These are phyloP conservation scores for Labrus mixtus DNA, from an alignment of 2,113 vertebrate species.

Conservation along the genomic window DNA sequence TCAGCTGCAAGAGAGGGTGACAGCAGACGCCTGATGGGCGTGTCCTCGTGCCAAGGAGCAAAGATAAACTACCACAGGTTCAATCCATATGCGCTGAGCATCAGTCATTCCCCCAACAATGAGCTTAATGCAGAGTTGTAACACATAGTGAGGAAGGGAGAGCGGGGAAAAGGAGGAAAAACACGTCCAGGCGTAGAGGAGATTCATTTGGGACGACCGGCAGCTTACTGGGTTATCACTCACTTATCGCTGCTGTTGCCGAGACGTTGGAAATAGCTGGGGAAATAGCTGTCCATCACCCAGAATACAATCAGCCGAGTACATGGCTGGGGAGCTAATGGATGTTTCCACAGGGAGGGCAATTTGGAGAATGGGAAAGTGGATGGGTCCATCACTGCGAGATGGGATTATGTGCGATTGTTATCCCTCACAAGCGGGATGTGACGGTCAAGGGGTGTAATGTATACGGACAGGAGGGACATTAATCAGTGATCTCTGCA, in stretches of 20 bases:
- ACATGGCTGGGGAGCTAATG: conserved; percentile 66
- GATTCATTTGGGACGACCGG: conserved; percentile 45
- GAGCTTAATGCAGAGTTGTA: conserved; percentile 51
- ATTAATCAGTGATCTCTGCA: conserved; percentile 67
- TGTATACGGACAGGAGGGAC: conserved; percentile 57
- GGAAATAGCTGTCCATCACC: conserved; percentile 71
- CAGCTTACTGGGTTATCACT: conserved; percentile 66
- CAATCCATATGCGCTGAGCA: conserved; percentile 38
- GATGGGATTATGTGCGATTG: conserved; percentile 72
- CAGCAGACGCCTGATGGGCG: conserved; percentile 34
- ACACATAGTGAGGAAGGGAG: conserved; percentile 6
- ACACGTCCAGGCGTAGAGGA: conserved; percentile 33
- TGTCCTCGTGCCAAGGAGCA: conserved; percentile 10
- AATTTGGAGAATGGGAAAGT: conserved; percentile 72
- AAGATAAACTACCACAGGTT: conserved; percentile 53
- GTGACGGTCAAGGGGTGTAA: conserved; percentile 69
- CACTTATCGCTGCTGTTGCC: conserved; percentile 54
- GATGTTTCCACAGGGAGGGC: conserved; percentile 67
- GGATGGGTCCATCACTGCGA: conserved; percentile 52
- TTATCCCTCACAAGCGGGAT: conserved; percentile 62
- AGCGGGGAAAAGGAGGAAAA: neutral
- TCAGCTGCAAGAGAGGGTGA: conserved; percentile 37
- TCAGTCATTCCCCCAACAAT: conserved; percentile 59
- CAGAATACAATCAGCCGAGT: conserved; percentile 66
- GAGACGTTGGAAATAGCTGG: conserved; percentile 36